Conservation (phyloP, 2,888 invertebrate species). For the Quadroppia sp. region DNA sequence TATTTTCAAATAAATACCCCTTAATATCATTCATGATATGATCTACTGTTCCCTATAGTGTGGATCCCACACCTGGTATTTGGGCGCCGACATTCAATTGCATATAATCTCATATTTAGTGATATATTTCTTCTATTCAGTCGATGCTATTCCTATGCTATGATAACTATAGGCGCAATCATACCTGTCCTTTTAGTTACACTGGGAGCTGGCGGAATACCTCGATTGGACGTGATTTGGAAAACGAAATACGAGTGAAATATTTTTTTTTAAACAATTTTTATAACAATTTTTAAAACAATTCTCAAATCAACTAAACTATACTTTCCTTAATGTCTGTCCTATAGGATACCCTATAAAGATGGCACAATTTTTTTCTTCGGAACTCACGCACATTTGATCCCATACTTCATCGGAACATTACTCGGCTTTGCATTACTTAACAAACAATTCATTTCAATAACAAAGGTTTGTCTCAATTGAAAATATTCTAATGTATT, state of each 20-base stretch:
- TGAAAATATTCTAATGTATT: no score
- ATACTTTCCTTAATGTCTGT: not conserved
- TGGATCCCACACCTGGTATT: slow-evolving; percentile 33
- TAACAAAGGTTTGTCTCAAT: not conserved
- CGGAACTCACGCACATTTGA: slow-evolving; percentile 33
- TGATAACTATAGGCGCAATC: slow-evolving; percentile 13
- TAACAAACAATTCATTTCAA: not conserved
- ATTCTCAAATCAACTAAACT: no score
- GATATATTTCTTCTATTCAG: slow-evolving; percentile 24
- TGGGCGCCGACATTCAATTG: slow-evolving; percentile 36
- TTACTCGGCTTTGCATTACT: slow-evolving; percentile 18
- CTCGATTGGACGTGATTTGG: slow-evolving; percentile 5
- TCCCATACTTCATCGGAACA: slow-evolving; percentile 25
- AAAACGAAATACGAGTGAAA: slow-evolving; percentile 32
- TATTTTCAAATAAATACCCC: not conserved
- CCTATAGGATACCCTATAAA: not conserved
- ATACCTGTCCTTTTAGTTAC: not conserved
- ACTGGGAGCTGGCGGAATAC: not conserved
- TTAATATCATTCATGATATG: not conserved
- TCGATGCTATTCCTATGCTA: not conserved
- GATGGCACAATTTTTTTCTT: slow-evolving; percentile 18
- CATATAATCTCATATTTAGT: slow-evolving; percentile 33
- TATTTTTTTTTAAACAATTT: not conserved
- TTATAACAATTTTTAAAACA: no score
- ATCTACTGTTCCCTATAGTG: not conserved